Conservation (phyloP, 2,888 invertebrate species). For the Drosophila pseudotalamancana region DNA sequence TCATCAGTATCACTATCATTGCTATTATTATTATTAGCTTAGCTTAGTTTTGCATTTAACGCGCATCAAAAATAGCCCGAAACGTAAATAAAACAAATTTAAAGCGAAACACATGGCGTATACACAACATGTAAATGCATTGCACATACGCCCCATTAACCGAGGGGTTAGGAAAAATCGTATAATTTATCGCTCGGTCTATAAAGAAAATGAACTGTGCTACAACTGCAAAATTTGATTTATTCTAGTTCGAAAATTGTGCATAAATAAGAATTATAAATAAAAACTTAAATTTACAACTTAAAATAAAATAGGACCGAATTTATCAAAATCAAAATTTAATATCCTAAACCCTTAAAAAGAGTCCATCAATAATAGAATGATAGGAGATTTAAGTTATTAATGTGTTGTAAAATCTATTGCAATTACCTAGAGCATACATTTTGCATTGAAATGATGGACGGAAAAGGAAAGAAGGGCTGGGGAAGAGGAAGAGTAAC, state of each 20-base stretch:
- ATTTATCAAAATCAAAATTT: no score
- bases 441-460: no score
- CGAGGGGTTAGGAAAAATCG: no score
- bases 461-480: neutral
- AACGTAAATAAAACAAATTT: neutral
- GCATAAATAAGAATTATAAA: neutral
- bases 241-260: no score
- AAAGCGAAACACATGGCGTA: conserved; percentile 25
- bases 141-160: conserved; percentile 27
- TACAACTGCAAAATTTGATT: neutral
- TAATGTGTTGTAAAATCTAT: no score
- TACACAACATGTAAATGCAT: conserved; percentile 30
- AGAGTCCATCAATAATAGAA: no score
- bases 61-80: neutral
- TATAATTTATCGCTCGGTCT: no score
- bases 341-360: no score
- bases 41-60: conserved; percentile 28
- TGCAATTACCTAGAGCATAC: no score
- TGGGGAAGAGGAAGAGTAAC: neutral
- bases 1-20: conserved; percentile 15
- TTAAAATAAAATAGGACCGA: no score
- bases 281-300: no score
- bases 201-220: neutral
- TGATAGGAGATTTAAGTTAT: no score
- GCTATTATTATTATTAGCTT: conserved; percentile 15